Evolutionary conservation across 2,888 invertebrate genomes (phyloP).

Genomic region (Eilema griseolum): DNA sequence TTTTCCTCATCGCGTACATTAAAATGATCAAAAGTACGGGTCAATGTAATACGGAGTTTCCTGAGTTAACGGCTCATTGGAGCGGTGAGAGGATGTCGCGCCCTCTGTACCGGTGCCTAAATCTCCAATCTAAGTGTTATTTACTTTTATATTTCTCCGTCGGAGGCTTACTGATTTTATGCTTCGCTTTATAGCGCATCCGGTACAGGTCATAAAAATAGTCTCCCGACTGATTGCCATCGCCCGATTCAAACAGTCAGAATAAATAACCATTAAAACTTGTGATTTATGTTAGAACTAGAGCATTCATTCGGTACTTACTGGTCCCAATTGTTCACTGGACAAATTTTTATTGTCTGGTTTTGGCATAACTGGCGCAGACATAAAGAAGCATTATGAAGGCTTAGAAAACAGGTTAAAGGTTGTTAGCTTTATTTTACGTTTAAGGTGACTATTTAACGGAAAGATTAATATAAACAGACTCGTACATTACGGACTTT

Average conservation of each 20-base stretch:
- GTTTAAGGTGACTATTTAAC: not conserved
- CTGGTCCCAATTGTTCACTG: conserved; percentile 49
- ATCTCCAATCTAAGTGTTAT: conserved; percentile 81
- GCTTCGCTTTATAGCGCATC: conserved; percentile 81
- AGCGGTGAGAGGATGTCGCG: conserved; percentile 59
- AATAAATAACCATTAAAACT: conserved; percentile 80
- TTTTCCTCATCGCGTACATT: conserved; percentile 51
- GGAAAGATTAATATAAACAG: not conserved
- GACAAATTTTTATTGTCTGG: conserved; percentile 46
- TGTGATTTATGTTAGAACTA: conserved; percentile 69
- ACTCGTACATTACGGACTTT: not conserved
- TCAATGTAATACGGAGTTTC: conserved; percentile 59
- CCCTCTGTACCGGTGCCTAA: conserved; percentile 65
- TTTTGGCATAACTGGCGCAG: conserved; percentile 30
- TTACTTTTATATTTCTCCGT: conserved; percentile 82
- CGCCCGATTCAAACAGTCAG: conserved; percentile 72
- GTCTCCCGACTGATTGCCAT: conserved; percentile 80
- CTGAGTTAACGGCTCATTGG: conserved; percentile 64
- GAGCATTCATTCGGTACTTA: conserved; percentile 58
- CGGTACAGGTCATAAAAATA: conserved; percentile 82
- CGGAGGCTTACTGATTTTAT: conserved; percentile 82
- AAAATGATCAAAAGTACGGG: conserved; percentile 63
- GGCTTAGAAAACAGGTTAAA: conserved; percentile 30
- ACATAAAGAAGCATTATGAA: conserved; percentile 39
- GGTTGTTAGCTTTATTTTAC: conserved; percentile 3